Evolutionary conservation across 2,888 invertebrate species (phyloP).

Genomic region (Drosophila fungiperda): DNA sequence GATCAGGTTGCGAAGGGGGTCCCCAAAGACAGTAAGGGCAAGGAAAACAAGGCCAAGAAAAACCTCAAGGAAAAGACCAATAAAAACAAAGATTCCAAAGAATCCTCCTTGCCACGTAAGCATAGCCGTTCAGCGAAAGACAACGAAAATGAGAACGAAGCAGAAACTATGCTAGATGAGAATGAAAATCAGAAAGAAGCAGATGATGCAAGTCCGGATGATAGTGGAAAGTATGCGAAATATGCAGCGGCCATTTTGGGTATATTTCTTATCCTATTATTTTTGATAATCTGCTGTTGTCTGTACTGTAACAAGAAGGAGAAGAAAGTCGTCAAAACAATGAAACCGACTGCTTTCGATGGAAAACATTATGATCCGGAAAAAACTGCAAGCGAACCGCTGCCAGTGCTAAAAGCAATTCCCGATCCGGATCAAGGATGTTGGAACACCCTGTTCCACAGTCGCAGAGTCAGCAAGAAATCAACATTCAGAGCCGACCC

Average conservation of each 20-base stretch:
- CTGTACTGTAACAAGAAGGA: slow-evolving; percentile 19
- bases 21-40: neutral
- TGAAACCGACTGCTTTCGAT: neutral
- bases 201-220: slow-evolving; percentile 17
- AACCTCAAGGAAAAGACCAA: neutral
- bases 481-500: neutral
- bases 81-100: neutral
- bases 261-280: slow-evolving; percentile 45
- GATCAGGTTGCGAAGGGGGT: neutral
- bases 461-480: slow-evolving; percentile 11
- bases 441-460: slow-evolving; percentile 32
- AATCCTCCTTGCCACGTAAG: slow-evolving; percentile 7
- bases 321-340: neutral
- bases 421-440: neutral
- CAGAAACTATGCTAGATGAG: neutral
- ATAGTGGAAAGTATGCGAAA: slow-evolving; percentile 49
- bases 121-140: slow-evolving; percentile 31
- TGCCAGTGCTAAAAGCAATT: neutral
- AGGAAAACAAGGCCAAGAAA: neutral
- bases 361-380: neutral
- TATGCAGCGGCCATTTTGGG: slow-evolving; percentile 50
- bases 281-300: slow-evolving; percentile 58
- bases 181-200: neutral
- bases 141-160: neutral
- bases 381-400: slow-evolving; percentile 1